Base-by-base conservation (phyloP, 2,888 invertebrate species). In the Argyresthia goedartella region DNA sequence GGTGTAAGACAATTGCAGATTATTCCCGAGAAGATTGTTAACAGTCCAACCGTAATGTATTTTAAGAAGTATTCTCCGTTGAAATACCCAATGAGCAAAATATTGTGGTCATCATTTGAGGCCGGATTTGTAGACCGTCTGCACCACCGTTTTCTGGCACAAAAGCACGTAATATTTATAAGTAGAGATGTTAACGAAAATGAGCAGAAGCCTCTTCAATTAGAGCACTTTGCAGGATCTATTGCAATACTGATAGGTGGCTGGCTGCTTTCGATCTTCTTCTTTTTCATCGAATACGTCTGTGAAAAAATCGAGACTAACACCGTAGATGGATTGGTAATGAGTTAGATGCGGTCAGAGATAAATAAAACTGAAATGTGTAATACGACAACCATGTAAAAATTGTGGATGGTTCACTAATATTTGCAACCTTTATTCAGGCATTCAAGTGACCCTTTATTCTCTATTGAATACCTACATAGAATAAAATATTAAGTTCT, bases 1-100 rank as follows among this genome's bases (percentile, higher is more conserved):
- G 70, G 69, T 1, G 53, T 59, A 1, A 65, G 63, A 47, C 57
- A 56, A 9, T 41, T 78, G 36, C 74, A 78, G 56, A 71, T 77
- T 25, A 60, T 79, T 50, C 71, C 75, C 1, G 59, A 69, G 13
- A 76, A 76, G 52, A 74, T 78, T 49, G 62, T 74, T 0, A 72
- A 67, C 44, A 76, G 71, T 57, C 77, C 77, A 3, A 66, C 66
- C 1, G 77, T 73, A 9, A 64, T 79, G 48, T 76, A 68, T 59
- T 71, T 70, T 34, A 73, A 57, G 49, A 74, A 67, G 49, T 65
- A 62, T 59, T 73, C 74, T 3, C 66, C 71, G 0, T 50, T 76
- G 6, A 56, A 60, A 3, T 36, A 53, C 8, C 66, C 73, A 1
- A 50, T 76, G 1, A 70, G 57, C 52, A 56, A 57, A 15, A 53